Evolutionary conservation across 2,797 vertebrate genomes (phyloP), one percentile per base, ranked within the genome.

Genomic region (Pogonophryne albipinna): DNA sequence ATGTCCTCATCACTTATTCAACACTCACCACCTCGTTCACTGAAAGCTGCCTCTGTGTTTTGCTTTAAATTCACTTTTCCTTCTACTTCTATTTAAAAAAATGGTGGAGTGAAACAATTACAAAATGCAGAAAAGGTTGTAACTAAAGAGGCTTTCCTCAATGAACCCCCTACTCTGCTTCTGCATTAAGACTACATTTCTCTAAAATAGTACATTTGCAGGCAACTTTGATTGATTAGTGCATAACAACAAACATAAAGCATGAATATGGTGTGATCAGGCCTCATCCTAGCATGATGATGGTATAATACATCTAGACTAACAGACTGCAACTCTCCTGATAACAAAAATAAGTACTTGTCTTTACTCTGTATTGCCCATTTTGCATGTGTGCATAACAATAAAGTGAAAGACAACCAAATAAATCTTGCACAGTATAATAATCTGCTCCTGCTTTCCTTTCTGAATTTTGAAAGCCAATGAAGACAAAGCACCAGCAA

Each of bases 1-100:
- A 62, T 8, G 51, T 58, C 53, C 34, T 76, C 71, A 84, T 82
- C 75, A 67, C 70, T 79, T 72, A 81, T 81, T 84, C 58, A 84
- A 27, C 64, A 4, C 49, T 76, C 59, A 12, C 56, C 51, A 49
- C 55, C 71, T 61, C 65, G 46, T 76, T 72, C 10, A 10, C 38
- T 60, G n/a, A 53, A 47, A 56, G 70, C 47, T 38, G 76, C 81
- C 81, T 53, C 9, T 0, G 78, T 49, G 47, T 62, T 79, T 62
- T 46, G 46, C 60, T 70, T 69, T 57, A 57, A 70, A 62, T 78
- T 20, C 14, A 42, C 64, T 34, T 53, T 10, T 71, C 51, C 19
- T 8, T 38, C 47, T 65, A n/a, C 3, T 67, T 66, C 11, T 7
- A 38, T 74, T 50, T 10, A 55, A 31, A 65, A 44, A 50, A 23